Base-by-base conservation (phyloP, 2,888 invertebrate species). In the Deilephila elpenor region DNA sequence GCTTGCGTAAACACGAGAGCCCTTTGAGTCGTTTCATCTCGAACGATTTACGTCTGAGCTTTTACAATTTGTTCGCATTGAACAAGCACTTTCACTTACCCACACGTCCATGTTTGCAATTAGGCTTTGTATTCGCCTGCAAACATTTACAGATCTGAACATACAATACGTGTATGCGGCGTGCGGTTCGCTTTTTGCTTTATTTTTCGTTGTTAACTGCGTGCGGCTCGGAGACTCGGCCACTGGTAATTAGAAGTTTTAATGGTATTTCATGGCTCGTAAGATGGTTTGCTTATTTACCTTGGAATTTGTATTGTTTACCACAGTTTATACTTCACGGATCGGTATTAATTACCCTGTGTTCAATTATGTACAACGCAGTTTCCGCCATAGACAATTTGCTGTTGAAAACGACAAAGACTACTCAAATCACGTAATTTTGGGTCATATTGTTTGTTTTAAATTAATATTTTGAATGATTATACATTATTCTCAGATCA, bases 11-110 rank as follows among this genome's bases (percentile, higher is more conserved):
- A 59, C 34, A 85, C 75, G 74, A 81, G 80, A 34, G 79, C 83
- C 82, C 86, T 86, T 86, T 84, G 85, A 84, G 79, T 82, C 83
- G 83, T 86, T 87, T 86, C 83, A 86, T 88, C 84, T 84, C 80
- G 76, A 82, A 80, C 84, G 84, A 84, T 89, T 85, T 85, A 85
- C 86, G 82, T 81, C 81, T 82, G 82, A 81, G 83, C 82, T 83
- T 86, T 83, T 80, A 84, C 84, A 84, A 84, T 84, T 84, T 82
- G 79, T 81, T 81, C 81, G 78, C 80, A 82, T 86, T 83, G 84
- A 83, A 85, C 82, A 83, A 82, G 84, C 81, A 80, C 79, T 82
- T 80, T 80, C 78, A 78, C 79, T 80, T 78, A 80, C 56, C 56
- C 56, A 56, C 80, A 81, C 83, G 78, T 78, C 76, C 76, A 78